A percentile compares a stretch with the other conserved stretches of the same genome.
phyloP scores from a whole-genome alignment of 2,113 vertebrate species.

The Mormoops blainvillei region DNA sequence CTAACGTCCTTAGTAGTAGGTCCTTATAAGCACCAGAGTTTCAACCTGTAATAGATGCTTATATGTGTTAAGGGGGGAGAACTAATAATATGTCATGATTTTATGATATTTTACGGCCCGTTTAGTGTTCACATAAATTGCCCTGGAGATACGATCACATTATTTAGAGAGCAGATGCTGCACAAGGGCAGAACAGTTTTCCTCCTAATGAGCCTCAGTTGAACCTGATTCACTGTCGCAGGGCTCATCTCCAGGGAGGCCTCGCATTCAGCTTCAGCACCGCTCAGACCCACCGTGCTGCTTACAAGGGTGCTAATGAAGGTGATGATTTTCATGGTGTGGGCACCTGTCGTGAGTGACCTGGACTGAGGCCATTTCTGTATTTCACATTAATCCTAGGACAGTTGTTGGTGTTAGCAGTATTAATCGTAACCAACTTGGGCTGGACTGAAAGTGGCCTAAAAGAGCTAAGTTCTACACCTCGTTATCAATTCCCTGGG shows the following conservation, averaged over 20 bases:
- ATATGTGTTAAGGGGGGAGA: background rate
- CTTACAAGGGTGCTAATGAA: background rate
- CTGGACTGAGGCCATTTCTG: conserved; percentile 38
- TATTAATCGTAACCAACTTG: conserved; percentile 38
- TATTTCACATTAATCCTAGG: conserved; percentile 27
- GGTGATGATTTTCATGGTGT: conserved; percentile 22
- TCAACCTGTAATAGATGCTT: background rate
- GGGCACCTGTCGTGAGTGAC: background rate
- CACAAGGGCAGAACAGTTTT: background rate
- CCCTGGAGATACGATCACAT: background rate
- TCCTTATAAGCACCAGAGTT: background rate
- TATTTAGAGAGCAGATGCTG: conserved; percentile 39
- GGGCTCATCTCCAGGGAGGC: background rate
- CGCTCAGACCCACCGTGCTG: background rate
- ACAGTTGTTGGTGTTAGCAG: conserved; percentile 39
- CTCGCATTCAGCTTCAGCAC: background rate
- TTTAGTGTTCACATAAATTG: conserved; percentile 22
- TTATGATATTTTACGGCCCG: conserved; percentile 16
- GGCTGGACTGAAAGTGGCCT: conserved; percentile 49
- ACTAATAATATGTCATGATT: background rate
- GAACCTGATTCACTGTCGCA: background rate
- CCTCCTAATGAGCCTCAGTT: background rate
- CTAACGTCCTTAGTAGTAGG: background rate
- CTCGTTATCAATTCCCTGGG: conserved; percentile 41
- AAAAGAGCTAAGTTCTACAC: conserved; percentile 18